These are phyloP conservation scores for Brachypalpus laphriformis DNA, from an alignment of 2,888 invertebrate species.

Conservation along the genomic window DNA sequence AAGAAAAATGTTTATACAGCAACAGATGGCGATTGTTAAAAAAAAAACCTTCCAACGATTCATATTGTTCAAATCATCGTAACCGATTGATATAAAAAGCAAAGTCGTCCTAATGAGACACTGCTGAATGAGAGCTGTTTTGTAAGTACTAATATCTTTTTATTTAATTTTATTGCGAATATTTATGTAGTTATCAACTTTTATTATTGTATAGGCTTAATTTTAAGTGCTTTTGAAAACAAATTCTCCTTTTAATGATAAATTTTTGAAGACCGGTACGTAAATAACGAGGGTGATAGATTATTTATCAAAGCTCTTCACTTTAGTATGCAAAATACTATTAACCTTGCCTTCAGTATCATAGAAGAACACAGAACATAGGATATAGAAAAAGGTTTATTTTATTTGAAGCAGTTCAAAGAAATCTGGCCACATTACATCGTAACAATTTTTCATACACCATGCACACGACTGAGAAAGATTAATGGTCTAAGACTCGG, in stretches of 20 bases:
- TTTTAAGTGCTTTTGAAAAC: background rate
- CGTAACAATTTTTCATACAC: too few relatives aligned
- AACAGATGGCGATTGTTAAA: conserved; percentile 1
- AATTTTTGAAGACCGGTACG: too few relatives aligned
- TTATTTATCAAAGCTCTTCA: too few relatives aligned
- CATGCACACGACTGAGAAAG: too few relatives aligned
- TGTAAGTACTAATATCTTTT: conserved; percentile 67
- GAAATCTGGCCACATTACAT: too few relatives aligned
- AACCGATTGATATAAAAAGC: background rate
- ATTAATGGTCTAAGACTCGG: too few relatives aligned
- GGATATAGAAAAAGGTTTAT: too few relatives aligned
- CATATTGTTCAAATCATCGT: conserved; percentile 12
- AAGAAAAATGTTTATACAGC: background rate
- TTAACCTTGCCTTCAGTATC: too few relatives aligned
- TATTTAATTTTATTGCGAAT: background rate
- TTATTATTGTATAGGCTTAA: background rate
- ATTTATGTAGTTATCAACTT: background rate
- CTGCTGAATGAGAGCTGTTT: conserved; percentile 55
- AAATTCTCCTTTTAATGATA: background rate
- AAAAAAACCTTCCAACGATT: conserved; percentile 10
- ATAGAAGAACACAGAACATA: too few relatives aligned
- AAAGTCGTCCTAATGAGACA: conserved; percentile 44
- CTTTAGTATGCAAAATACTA: too few relatives aligned
- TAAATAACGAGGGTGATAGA: too few relatives aligned
- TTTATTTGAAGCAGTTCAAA: too few relatives aligned